phyloP scores from a whole-genome alignment of 1,140 invertebrate genomes.

The Drosophila obscura region DNA sequence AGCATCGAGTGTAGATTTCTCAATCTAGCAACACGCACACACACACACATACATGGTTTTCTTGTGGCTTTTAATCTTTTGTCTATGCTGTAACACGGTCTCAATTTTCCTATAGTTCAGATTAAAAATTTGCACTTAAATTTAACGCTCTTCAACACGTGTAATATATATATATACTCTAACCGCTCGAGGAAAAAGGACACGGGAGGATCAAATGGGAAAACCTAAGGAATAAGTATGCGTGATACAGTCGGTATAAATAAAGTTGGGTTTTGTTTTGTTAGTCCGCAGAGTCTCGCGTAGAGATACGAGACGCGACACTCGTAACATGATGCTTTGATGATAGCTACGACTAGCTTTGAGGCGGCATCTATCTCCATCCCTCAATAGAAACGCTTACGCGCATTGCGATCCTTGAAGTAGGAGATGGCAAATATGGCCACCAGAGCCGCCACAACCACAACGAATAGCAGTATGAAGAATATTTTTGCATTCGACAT shows the following conservation, averaged over 20 bases:
- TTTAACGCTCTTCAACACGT: slow-evolving; percentile 63
- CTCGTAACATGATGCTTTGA: slow-evolving; percentile 10
- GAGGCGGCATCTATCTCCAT: too few species aligned
- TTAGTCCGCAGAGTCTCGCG: slow-evolving; percentile 14
- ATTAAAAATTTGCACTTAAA: slow-evolving; percentile 76
- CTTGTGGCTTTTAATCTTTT: slow-evolving; percentile 36
- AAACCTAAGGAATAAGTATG: slow-evolving; percentile 30
- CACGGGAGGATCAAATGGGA: slow-evolving; percentile 8
- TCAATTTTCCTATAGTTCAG: slow-evolving; percentile 79
- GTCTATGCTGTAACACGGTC: slow-evolving; percentile 71
- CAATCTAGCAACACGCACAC: slow-evolving; percentile 10
- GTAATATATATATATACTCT: slow-evolving; percentile 40
- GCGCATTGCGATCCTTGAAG: slow-evolving; percentile 95
- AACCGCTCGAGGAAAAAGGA: slow-evolving; percentile 16
- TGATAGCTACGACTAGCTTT: slow-evolving; percentile 20
- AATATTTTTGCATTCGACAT: slow-evolving; percentile 95
- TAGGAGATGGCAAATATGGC: slow-evolving; percentile 94
- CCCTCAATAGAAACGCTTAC: slow-evolving; percentile 94
- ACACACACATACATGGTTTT: not conserved
- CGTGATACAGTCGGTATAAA: slow-evolving; percentile 39
- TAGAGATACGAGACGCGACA: too few species aligned
- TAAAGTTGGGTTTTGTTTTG: slow-evolving; percentile 43
- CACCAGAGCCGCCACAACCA: slow-evolving; percentile 90
- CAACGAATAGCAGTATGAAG: slow-evolving; percentile 91
- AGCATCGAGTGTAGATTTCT: slow-evolving; percentile 41